Evolutionary conservation across 2,888 invertebrate genomes (phyloP), one percentile per base, ranked within the genome.

Genomic region (Drosophila algonquin): DNA sequence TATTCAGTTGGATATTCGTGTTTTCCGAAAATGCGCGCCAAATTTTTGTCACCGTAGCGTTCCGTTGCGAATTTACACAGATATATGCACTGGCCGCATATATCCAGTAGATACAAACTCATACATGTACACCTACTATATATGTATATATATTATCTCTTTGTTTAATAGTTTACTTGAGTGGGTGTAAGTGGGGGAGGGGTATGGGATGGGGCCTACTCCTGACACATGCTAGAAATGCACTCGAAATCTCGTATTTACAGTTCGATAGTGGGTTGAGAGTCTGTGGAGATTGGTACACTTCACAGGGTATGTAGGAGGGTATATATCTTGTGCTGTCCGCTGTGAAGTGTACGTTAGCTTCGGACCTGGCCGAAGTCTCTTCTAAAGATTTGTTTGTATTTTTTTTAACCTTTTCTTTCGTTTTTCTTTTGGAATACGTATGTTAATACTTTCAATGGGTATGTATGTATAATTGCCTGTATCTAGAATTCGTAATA

Each of bases 1-100:
- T 68, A 67, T 81, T 73, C 81, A 69, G 71, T 81, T 85, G 85
- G 72, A 73, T 59, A 75, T 86, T 69, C 70, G 65, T 70, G 65
- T 71, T 73, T 69, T 76, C 85, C 87, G 75, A 82, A 85, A 79
- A 79, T 82, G 82, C 82, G 82, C 88, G 83, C 87, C 82, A 82
- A 76, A 87, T 73, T 40, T 40, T 82, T 82, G 82, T 82, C 82
- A 82, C 82, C 82, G 82, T 82, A 88, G 89, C 82, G 82, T 82
- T 82, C 82, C 82, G 82, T 82, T 88, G 82, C 82, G 83, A 82
- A 83, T 77, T 75, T 81, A 79, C 82, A 79, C 60, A 67, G 65
- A 79, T 55, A 14, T 68, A 47, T 70, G 53, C 52, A 75, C 59
- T 54, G 53, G 30, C 35, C 48, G 48, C 45, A 58, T 46, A 58